phyloP scores from a whole-genome alignment of 2,888 invertebrate species.

The Elmis aenea region DNA sequence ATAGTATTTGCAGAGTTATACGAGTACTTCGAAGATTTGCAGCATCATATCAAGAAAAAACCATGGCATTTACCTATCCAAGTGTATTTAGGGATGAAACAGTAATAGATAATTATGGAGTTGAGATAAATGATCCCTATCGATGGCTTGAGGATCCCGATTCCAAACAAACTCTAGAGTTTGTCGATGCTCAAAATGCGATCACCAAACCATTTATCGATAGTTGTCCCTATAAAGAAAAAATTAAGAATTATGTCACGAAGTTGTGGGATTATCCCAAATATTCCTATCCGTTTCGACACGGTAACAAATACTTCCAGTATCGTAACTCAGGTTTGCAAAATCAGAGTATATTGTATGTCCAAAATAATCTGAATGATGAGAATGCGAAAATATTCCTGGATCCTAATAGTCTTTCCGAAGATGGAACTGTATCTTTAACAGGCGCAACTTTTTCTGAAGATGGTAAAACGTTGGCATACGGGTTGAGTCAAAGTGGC shows the following conservation, averaged over 20 bases:
- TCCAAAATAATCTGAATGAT: slow-evolving; percentile 68
- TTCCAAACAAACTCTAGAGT: slow-evolving; percentile 81
- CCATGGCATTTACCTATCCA: slow-evolving; percentile 69
- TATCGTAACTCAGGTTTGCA: slow-evolving; percentile 88
- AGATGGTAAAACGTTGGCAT: slow-evolving; percentile 85
- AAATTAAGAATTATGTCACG: slow-evolving; percentile 74
- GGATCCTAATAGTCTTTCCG: slow-evolving; percentile 90
- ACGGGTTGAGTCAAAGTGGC: slow-evolving; percentile 87
- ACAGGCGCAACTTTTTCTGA: slow-evolving; percentile 76
- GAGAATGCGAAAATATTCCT: slow-evolving; percentile 83
- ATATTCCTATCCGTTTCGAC: slow-evolving; percentile 78
- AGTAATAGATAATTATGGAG: slow-evolving; percentile 72
- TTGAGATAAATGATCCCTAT: too few relatives aligned
- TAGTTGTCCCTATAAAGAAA: slow-evolving; percentile 65
- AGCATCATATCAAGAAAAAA: slow-evolving; percentile 18
- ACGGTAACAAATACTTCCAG: slow-evolving; percentile 85
- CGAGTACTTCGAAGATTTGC: background rate
- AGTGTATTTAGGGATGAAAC: slow-evolving; percentile 70
- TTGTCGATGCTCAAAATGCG: slow-evolving; percentile 85
- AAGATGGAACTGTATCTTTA: slow-evolving; percentile 85
- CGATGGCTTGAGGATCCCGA: slow-evolving; percentile 97
- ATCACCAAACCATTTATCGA: slow-evolving; percentile 82
- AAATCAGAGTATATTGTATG: slow-evolving; percentile 94
- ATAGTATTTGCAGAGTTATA: too few relatives aligned
- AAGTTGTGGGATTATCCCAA: slow-evolving; percentile 97